Base-by-base conservation (phyloP, 1,140 invertebrate genomes). In the Drosophila truncata region DNA sequence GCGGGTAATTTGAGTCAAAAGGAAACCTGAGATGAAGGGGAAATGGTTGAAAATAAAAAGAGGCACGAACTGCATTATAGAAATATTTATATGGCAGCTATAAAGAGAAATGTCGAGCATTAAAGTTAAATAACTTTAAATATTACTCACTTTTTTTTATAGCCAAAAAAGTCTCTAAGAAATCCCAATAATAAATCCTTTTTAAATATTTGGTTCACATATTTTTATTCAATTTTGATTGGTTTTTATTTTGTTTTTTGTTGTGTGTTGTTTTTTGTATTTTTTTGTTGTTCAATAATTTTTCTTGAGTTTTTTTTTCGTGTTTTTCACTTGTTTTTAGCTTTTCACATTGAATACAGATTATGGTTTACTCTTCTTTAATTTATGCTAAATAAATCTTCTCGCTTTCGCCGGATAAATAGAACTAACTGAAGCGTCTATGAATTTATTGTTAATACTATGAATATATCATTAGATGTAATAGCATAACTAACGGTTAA, bases 341-440 rank as follows among this genome's bases (percentile, higher is more conserved):
- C 20, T 72, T 58, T 54, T 86, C 82, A 86, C 82, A 82, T 75
- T 78, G 73, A 84, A 83, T 84, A 72, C 65, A 84, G 57, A 62
- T 75, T 81, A 69, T 76, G 44, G 62, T 44, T 77, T 82, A 55
- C 50, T 69, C 55, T 65, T 64, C 41, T 71, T 59, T 60, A 70
- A 70, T 80, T 75, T 80, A 65, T 73, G 55, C 63, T 70, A 78
- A 69, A 77, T 77, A 60, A 60, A 44, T 73, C 74, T 67, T 61
- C 25, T 62, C 50, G 50, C 41, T 62, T 65, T 70, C 59, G 46
- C 49, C 78, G 71, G 75, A 90, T 85, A 90, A 90, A 85, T 85
- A 90, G 67, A 91, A 73, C 67, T 86, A 91, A 91, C 76, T 91
- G 75, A 86, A 91, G 86, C 86, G 83, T 91, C 86, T 91, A 91